phyloP scores from a whole-genome alignment of 2,888 invertebrate species.

The Caenorhabditis angaria region DNA sequence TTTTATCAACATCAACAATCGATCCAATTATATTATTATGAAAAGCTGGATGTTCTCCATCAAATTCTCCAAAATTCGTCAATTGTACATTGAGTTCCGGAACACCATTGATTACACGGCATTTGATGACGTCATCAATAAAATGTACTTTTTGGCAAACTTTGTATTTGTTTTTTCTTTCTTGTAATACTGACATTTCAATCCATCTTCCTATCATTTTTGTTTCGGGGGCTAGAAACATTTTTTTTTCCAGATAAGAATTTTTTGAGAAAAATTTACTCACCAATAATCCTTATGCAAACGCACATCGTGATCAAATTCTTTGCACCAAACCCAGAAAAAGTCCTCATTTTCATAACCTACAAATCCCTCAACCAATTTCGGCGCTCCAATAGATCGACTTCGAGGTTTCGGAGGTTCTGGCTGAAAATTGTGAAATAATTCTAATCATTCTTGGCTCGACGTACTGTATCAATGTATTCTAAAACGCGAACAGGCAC shows the following conservation, averaged over 20 bases:
- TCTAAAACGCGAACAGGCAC: conserved; percentile 4
- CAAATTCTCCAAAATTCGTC: not conserved
- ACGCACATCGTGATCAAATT: not conserved
- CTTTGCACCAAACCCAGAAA: conserved; percentile 11
- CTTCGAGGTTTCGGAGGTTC: not conserved
- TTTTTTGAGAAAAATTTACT: too few species aligned
- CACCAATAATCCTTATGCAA: conserved; percentile 11
- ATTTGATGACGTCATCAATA: not conserved
- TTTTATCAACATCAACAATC: conserved; percentile 6
- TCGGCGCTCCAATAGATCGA: not conserved
- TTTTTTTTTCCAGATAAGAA: too few species aligned
- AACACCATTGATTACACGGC: not conserved
- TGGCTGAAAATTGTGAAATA: too few species aligned
- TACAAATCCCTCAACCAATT: not conserved
- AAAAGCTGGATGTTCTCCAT: not conserved
- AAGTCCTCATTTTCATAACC: not conserved
- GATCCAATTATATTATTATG: not conserved
- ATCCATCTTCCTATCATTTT: conserved; percentile 8
- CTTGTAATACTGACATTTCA: not conserved
- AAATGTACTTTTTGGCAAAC: conserved; percentile 2
- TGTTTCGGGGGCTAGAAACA: too few species aligned
- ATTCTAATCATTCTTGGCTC: too few species aligned
- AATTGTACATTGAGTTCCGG: not conserved
- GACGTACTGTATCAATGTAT: not conserved
- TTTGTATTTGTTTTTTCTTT: not conserved